phyloP scores from a whole-genome alignment of 2,888 invertebrate genomes.

The Limnephilus marmoratus region DNA sequence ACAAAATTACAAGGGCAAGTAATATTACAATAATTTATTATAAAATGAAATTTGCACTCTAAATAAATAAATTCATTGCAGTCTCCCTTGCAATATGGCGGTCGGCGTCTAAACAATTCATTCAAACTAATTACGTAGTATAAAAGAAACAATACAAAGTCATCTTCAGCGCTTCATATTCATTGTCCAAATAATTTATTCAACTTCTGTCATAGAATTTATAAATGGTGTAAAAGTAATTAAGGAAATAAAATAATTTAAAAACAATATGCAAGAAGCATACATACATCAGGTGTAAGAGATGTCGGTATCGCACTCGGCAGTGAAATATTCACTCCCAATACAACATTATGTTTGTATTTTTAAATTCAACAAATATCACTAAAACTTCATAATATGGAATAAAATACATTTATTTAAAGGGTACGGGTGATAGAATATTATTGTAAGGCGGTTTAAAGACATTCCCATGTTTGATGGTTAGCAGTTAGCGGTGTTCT shows the following conservation, averaged over 20 bases:
- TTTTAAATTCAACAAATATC: neutral
- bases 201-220: too few species aligned
- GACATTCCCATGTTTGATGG: slow-evolving; percentile 2
- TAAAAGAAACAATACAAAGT: neutral
- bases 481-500: neutral
- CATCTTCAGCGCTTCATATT: neutral
- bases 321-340: neutral
- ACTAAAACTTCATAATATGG: slow-evolving; percentile 2
- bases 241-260: neutral
- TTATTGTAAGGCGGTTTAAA: neutral
- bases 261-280: neutral
- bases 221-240: neutral
- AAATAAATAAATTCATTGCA: neutral
- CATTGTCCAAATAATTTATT: neutral
- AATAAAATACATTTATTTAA: slow-evolving; percentile 2
- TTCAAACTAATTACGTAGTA: neutral
- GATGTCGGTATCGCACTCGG: neutral
- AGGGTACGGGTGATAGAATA: neutral
- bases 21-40: neutral
- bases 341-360: slow-evolving; percentile 2
- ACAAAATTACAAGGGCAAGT: neutral
- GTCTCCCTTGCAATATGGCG: neutral
- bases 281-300: neutral
- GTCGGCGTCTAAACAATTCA: neutral
- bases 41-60: neutral